These are phyloP conservation scores for Anableps anableps DNA, from an alignment of 2,797 vertebrate genomes.

Conservation along the genomic window DNA sequence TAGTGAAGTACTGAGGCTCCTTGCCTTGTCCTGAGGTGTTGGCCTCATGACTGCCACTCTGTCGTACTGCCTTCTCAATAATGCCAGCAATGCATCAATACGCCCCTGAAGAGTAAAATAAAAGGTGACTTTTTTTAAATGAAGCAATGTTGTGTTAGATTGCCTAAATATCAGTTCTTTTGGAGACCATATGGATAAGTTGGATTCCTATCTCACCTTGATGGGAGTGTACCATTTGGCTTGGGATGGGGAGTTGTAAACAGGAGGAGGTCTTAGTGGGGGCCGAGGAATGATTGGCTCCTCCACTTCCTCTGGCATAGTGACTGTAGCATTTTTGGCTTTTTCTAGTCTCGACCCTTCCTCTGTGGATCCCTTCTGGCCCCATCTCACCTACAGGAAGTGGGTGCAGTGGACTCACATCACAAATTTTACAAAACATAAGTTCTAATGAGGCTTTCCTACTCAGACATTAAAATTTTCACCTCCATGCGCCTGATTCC, in stretches of 20 bases:
- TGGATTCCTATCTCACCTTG: conserved; percentile 82
- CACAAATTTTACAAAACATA: background rate
- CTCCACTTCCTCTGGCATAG: conserved; percentile 87
- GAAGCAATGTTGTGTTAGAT: background rate
- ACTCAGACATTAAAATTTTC: background rate
- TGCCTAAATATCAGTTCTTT: background rate
- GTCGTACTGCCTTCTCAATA: conserved; percentile 90
- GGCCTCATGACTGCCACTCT: conserved; percentile 97
- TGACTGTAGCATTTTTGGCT: conserved; percentile 95
- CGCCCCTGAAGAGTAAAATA: conserved; percentile 82
- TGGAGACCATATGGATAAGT: background rate
- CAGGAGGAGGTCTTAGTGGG: conserved; percentile 82
- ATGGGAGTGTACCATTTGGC: conserved; percentile 97
- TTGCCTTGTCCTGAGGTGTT: conserved; percentile 90
- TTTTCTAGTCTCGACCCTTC: conserved; percentile 94
- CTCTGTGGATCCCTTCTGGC: conserved; percentile 95
- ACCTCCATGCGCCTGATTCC: conserved; percentile 92
- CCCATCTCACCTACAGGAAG: conserved; percentile 91
- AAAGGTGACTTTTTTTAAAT: background rate
- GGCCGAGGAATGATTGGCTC: conserved; percentile 79
- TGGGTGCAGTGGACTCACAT: background rate
- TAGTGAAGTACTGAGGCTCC: conserved; percentile 20
- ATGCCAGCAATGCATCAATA: conserved; percentile 90
- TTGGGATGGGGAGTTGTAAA: conserved; percentile 75
- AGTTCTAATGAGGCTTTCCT: background rate